phyloP scores from a whole-genome alignment of 2,113 vertebrate genomes.

The Carassius gibelio region DNA sequence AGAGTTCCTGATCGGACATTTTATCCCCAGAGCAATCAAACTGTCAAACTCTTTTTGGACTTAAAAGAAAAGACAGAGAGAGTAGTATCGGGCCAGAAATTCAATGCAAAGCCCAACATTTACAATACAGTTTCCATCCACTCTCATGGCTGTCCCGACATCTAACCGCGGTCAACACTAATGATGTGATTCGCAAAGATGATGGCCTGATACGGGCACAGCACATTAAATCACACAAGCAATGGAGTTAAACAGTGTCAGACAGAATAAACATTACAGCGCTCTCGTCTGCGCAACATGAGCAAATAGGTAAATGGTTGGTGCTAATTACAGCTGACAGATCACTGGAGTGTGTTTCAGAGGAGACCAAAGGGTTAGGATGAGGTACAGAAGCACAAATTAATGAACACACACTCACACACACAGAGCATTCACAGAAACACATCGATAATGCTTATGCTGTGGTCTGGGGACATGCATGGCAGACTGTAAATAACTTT shows the following conservation, averaged over 20 bases:
- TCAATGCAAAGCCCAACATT: constrained; percentile 36
- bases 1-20: no score
- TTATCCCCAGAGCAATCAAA: no score
- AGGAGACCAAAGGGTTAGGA: constrained; percentile 42
- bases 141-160: not conserved
- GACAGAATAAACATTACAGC: constrained; percentile 45
- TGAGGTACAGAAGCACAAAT: constrained; percentile 46
- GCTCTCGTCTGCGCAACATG: not conserved
- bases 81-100: not conserved
- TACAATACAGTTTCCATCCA: not conserved
- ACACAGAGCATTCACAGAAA: not conserved
- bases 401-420: constrained; percentile 31
- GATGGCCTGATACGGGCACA: constrained; percentile 15
- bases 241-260: constrained; percentile 46
- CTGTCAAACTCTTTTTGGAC: no score
- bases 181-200: constrained; percentile 1
- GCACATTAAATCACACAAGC: constrained; percentile 33
- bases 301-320: constrained; percentile 44
- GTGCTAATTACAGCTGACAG: constrained; percentile 55
- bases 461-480: constrained; percentile 41
- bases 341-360: constrained; percentile 47
- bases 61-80: no score
- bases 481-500: constrained; percentile 32
- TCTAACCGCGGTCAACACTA: constrained; percentile 30
- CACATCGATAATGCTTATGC: constrained; percentile 46